Conservation (phyloP, 2,888 invertebrate genomes). For the Dascillus cervinus region DNA sequence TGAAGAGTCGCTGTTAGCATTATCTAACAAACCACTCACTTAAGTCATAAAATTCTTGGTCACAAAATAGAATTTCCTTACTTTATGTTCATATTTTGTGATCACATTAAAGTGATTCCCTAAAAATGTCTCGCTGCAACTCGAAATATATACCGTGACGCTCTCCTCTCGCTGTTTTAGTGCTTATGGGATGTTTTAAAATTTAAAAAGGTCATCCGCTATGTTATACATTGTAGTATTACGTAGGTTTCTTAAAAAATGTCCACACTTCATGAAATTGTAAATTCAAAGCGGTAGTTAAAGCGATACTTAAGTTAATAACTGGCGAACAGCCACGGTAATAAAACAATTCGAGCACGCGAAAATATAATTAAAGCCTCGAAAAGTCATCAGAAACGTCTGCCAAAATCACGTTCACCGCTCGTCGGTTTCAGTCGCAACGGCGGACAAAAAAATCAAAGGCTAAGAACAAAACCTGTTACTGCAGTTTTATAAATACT, state of each 20-base stretch:
- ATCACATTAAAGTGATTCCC: no score
- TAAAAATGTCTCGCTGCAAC: no score
- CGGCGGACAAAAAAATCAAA: constrained; percentile 17
- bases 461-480: constrained; percentile 24
- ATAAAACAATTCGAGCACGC: constrained; percentile 24
- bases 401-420: constrained; percentile 28
- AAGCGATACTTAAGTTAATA: constrained; percentile 18
- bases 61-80: no score
- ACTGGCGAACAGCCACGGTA: constrained; percentile 18
- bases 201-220: no score
- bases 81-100: no score
- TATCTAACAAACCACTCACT: no score
- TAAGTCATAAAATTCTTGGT: no score
- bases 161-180: no score
- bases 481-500: constrained; percentile 28
- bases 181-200: no score
- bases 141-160: no score
- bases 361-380: constrained; percentile 35
- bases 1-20: no score
- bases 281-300: constrained; percentile 16
- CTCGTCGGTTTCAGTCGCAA: constrained; percentile 12
- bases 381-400: constrained; percentile 31
- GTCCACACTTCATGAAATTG: constrained; percentile 17
- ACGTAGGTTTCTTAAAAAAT: constrained; percentile 13
- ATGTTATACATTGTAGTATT: no score